Percentiles rank a stretch among this genome's conserved stretches.
These are phyloP conservation scores for Drosophila lacertosa DNA, from an alignment of 1,140 invertebrate genomes.

Conservation along the genomic window DNA sequence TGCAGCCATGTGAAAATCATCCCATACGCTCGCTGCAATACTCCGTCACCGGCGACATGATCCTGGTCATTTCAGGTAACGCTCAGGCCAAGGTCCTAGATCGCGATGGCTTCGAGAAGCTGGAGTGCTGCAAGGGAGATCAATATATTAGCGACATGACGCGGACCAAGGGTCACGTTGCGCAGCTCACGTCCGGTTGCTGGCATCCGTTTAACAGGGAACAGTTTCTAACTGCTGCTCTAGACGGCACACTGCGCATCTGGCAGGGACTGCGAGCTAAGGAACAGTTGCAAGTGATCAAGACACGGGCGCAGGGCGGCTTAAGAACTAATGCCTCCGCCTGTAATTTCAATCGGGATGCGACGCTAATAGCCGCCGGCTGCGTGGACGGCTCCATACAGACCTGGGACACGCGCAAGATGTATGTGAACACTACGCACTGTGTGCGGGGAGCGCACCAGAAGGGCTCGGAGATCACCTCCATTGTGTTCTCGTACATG, in stretches of 20 bases:
- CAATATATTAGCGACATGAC: slow-evolving; percentile 98
- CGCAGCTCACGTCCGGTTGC: slow-evolving; percentile 94
- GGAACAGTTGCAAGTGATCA: slow-evolving; percentile 93
- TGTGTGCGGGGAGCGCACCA: slow-evolving; percentile 92
- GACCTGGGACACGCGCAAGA: slow-evolving; percentile 97
- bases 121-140: slow-evolving; percentile 98
- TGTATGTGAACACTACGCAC: slow-evolving; percentile 91
- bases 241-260: slow-evolving; percentile 95
- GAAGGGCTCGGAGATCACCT: slow-evolving; percentile 92
- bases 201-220: slow-evolving; percentile 97
- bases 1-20: slow-evolving; percentile 97
- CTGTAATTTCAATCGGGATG: slow-evolving; percentile 94
- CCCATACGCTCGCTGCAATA: slow-evolving; percentile 96
- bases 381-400: slow-evolving; percentile 98
- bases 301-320: slow-evolving; percentile 94
- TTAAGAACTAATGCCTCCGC: slow-evolving; percentile 94
- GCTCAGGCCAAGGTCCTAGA: slow-evolving; percentile 97
- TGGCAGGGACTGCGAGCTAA: slow-evolving; percentile 93
- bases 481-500: slow-evolving; percentile 94
- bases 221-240: slow-evolving; percentile 97
- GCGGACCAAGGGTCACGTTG: slow-evolving; percentile 97
- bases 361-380: slow-evolving; percentile 94
- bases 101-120: slow-evolving; percentile 97
- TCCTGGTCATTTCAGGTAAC: slow-evolving; percentile 97
- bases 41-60: slow-evolving; percentile 95